Conservation (phyloP, 2,797 vertebrate species). For the Geotrypetes seraphini region DNA sequence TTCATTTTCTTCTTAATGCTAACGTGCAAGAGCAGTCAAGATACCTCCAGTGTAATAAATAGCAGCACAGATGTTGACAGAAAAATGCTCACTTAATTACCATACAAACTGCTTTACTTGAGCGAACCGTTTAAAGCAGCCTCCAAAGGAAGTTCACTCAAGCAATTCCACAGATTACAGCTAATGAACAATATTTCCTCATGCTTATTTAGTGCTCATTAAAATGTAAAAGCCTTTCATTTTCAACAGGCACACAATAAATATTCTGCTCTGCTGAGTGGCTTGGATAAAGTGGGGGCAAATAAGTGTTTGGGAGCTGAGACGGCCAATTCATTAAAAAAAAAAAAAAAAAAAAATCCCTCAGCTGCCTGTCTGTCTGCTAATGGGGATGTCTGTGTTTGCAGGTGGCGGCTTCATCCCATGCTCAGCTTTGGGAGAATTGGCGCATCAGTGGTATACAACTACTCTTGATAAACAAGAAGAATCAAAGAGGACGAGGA, state of each 20-base stretch:
- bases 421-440: background rate
- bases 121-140: slow-evolving; percentile 88
- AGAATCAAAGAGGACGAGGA: rapidly evolving
- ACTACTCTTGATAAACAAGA: too few relatives aligned
- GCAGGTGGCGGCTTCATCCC: slow-evolving; percentile 8
- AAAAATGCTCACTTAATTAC: slow-evolving; percentile 93
- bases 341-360: background rate
- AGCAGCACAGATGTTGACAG: slow-evolving; percentile 86
- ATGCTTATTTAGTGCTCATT: slow-evolving; percentile 79
- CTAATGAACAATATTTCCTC: slow-evolving; percentile 83
- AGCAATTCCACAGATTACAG: slow-evolving; percentile 87
- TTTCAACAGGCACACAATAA: slow-evolving; percentile 70
- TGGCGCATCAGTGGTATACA: too few relatives aligned
- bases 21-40: slow-evolving; percentile 39
- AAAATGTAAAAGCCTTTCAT: slow-evolving; percentile 78
- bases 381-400: slow-evolving; percentile 9
- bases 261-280: slow-evolving; percentile 51
- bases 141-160: slow-evolving; percentile 85
- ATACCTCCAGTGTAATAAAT: slow-evolving; percentile 66
- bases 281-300: slow-evolving; percentile 26
- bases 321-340: slow-evolving; percentile 22
- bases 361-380: slow-evolving; percentile 4
- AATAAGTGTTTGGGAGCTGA: slow-evolving; percentile 9
- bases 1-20: slow-evolving; percentile 25
- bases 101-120: slow-evolving; percentile 95